phyloP scores from a whole-genome alignment of 1,140 invertebrate species.

The Ceratosolen solmsi region DNA sequence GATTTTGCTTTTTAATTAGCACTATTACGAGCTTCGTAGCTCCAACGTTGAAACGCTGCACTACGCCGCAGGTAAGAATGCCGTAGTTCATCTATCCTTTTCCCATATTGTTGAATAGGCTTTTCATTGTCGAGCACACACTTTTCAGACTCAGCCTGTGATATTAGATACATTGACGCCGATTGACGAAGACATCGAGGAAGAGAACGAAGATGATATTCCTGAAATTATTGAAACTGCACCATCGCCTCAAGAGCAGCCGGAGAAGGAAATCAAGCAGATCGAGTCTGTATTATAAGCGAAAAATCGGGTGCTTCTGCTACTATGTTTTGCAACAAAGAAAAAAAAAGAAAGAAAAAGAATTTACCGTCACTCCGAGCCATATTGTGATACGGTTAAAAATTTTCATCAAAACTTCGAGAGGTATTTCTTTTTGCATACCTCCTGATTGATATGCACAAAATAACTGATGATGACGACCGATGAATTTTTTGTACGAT shows the following conservation, averaged over 20 bases:
- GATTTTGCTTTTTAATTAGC: conserved; percentile 88
- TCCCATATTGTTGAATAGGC: too few relatives aligned
- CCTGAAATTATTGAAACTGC: conserved; percentile 80
- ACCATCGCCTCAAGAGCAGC: conserved; percentile 74
- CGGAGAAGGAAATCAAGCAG: conserved; percentile 78
- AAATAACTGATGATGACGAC: conserved; percentile 58
- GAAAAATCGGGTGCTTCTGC: conserved; percentile 43
- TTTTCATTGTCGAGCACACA: too few relatives aligned
- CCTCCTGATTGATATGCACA: conserved; percentile 67
- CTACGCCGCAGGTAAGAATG: conserved; percentile 65
- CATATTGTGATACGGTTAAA: conserved; percentile 68
- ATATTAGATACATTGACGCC: conserved; percentile 83
- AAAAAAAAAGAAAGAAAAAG: conserved; percentile 48
- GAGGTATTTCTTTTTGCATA: conserved; percentile 63
- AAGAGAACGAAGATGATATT: conserved; percentile 83
- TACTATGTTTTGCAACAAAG: conserved; percentile 49
- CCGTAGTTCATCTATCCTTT: background rate
- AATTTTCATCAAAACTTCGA: conserved; percentile 57
- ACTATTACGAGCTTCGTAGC: conserved; percentile 90
- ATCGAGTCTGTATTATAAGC: conserved; percentile 79
- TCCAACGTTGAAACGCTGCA: conserved; percentile 81
- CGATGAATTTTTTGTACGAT: conserved; percentile 58
- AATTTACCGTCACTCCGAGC: conserved; percentile 65
- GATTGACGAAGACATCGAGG: conserved; percentile 86
- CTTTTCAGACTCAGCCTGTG: conserved; percentile 73